phyloP scores from a whole-genome alignment of 2,113 vertebrate genomes.

The Tautogolabrus adspersus region DNA sequence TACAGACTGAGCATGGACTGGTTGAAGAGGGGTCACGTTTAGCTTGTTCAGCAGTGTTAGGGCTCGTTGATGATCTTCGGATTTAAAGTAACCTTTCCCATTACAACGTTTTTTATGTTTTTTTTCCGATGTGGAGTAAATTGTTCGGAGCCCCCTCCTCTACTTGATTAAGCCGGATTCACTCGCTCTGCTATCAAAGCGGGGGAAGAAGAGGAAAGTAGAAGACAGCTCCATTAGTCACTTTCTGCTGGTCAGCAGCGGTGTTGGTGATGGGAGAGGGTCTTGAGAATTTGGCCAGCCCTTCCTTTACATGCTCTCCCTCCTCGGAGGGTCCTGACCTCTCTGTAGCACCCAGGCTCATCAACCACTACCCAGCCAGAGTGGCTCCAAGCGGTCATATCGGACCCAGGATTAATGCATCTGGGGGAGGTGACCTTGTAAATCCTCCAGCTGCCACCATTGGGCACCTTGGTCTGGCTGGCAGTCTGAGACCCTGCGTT shows the following conservation, averaged over 20 bases:
- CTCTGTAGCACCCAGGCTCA: constrained; percentile 64
- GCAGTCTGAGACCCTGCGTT: constrained; percentile 43
- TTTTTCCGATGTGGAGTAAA: too few relatives aligned
- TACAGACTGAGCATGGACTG: too few relatives aligned
- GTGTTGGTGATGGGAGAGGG: constrained; percentile 50
- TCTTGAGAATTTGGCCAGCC: constrained; percentile 75
- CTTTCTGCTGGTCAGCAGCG: constrained; percentile 50
- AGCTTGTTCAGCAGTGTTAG: too few relatives aligned
- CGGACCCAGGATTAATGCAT: constrained; percentile 80
- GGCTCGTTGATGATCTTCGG: too few relatives aligned
- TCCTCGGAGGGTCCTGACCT: constrained; percentile 74
- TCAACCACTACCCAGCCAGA: constrained; percentile 76
- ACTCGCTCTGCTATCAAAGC: constrained; percentile 71
- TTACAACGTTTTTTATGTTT: too few relatives aligned
- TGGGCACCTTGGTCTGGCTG: constrained; percentile 65
- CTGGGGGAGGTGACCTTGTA: constrained; percentile 77
- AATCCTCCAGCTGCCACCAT: constrained; percentile 78
- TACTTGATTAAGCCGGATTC: constrained; percentile 72
- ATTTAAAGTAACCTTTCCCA: neutral
- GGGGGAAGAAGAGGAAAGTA: constrained; percentile 29
- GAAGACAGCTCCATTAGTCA: constrained; percentile 68
- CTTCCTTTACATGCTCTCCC: constrained; percentile 74
- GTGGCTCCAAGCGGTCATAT: constrained; percentile 80
- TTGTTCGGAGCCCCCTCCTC: neutral
- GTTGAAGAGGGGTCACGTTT: too few relatives aligned